Evolutionary conservation across 2,113 vertebrate genomes (phyloP).

Genomic region (Pardalotus punctatus): DNA sequence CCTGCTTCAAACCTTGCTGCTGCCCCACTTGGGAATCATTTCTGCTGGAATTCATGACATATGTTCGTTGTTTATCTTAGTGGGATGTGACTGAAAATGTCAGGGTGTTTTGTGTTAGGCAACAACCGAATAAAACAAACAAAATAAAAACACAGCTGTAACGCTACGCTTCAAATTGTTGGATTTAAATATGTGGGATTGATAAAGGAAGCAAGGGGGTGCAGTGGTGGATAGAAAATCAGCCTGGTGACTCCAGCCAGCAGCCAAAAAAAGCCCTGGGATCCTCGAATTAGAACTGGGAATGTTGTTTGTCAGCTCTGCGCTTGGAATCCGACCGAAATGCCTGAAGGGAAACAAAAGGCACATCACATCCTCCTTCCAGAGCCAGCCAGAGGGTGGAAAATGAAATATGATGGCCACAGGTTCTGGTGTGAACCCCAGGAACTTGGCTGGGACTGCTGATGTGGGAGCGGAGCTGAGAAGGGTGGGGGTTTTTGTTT

Average conservation of each 20-base stretch:
- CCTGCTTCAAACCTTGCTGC: not conserved
- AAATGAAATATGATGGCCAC: not conserved
- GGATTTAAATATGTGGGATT: not conserved
- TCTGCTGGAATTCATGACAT: constrained; percentile 55
- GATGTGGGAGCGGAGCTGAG: not conserved
- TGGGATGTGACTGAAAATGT: constrained; percentile 56
- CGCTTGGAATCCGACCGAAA: not conserved
- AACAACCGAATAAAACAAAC: constrained; percentile 61
- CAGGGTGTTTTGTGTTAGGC: constrained; percentile 61
- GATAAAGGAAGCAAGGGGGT: constrained; percentile 43
- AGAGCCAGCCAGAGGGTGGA: not conserved
- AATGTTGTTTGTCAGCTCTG: constrained; percentile 29
- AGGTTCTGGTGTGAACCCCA: constrained; percentile 43
- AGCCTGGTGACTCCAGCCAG: not conserved
- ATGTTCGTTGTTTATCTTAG: constrained; percentile 63
- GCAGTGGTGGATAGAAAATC: constrained; percentile 25
- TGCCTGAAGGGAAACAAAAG: constrained; percentile 20
- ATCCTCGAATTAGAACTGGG: constrained; percentile 6
- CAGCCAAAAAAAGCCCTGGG: not conserved
- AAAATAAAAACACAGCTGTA: constrained; percentile 66
- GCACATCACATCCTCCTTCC: not conserved
- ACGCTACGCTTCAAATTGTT: not conserved
- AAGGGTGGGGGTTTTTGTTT: not conserved
- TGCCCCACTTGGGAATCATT: constrained; percentile 44
- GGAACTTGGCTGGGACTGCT: constrained; percentile 23